Percentiles rank a stretch among this genome's conserved stretches.
Evolutionary conservation across 2,888 invertebrate species (phyloP).

Genomic region (Melieria crassipennis): DNA sequence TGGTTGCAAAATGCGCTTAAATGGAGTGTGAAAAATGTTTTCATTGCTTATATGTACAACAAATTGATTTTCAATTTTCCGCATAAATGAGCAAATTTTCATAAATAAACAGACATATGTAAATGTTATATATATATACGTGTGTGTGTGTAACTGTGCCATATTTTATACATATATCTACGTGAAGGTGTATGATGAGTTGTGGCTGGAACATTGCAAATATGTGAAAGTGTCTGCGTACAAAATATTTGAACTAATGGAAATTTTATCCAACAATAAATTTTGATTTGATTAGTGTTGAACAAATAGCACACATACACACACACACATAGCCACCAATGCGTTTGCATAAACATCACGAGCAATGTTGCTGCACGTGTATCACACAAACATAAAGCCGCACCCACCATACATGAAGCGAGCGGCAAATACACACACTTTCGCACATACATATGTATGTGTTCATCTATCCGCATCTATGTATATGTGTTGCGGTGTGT

Average conservation of each 20-base stretch:
- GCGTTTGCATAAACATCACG: no score
- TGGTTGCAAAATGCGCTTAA: not conserved
- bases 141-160: not conserved
- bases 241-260: conserved; percentile 31
- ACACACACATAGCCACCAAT: not conserved
- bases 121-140: not conserved
- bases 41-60: not conserved
- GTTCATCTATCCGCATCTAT: no score
- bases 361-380: no score
- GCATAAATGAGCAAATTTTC: not conserved
- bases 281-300: conserved; percentile 38
- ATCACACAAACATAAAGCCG: no score
- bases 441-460: no score
- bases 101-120: not conserved
- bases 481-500: no score
- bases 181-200: no score
- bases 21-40: not conserved
- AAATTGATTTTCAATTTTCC: conserved; percentile 22
- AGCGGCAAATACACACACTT: no score
- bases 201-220: not conserved
- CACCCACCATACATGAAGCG: no score
- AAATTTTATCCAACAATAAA: conserved; percentile 36
- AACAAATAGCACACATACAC: conserved; percentile 8
- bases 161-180: not conserved
- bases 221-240: not conserved